These are phyloP conservation scores for Sarcophaga carnaria DNA, from an alignment of 2,888 invertebrate genomes.

Conservation along the genomic window DNA sequence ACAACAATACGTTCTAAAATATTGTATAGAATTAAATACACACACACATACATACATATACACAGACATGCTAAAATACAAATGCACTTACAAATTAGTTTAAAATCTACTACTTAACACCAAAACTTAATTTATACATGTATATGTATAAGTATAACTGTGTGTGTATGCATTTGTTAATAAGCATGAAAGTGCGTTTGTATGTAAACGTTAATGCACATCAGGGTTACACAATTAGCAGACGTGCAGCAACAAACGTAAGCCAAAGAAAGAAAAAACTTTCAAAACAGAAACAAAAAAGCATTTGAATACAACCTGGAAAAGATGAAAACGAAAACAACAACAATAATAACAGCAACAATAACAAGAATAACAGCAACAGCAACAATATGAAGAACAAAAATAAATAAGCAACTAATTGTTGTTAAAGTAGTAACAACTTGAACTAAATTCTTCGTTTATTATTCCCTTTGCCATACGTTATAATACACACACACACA, in stretches of 20 bases:
- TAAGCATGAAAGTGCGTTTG: background rate
- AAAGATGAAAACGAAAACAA: no score
- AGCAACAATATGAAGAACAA: conserved; percentile 10
- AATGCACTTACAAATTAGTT: conserved; percentile 42
- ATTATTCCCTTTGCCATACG: conserved; percentile 24
- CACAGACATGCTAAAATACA: conserved; percentile 29
- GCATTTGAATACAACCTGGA: background rate
- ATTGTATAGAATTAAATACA: background rate
- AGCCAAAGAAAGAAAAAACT: background rate
- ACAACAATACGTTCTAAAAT: no score
- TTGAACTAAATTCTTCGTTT: conserved; percentile 55
- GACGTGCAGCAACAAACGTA: background rate
- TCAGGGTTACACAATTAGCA: conserved; percentile 31
- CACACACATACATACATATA: background rate
- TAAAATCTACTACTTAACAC: conserved; percentile 52
- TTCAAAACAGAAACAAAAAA: no score
- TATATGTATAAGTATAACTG: background rate
- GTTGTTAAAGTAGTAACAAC: conserved; percentile 60
- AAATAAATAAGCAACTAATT: conserved; percentile 58
- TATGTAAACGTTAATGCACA: conserved; percentile 5
- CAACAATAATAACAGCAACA: no score
- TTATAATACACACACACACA: background rate
- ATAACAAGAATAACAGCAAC: no score
- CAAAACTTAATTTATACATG: conserved; percentile 29
- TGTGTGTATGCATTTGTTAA: background rate